Conservation (phyloP, 1,140 invertebrate species). For the Solenopsis invicta region DNA sequence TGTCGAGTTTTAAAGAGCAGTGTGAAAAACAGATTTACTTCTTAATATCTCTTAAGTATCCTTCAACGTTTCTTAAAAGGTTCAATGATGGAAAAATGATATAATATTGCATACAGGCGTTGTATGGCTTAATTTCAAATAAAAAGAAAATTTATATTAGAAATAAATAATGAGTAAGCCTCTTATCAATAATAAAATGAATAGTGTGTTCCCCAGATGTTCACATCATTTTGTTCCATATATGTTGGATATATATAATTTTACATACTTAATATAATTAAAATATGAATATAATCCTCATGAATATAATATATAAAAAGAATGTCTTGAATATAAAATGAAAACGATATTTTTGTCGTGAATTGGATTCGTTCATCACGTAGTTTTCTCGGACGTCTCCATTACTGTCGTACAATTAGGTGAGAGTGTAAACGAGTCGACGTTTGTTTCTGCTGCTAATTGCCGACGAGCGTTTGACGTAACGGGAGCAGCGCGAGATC, state of each 20-base stretch:
- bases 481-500: conserved; percentile 71
- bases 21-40: too few relatives aligned
- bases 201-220: too few relatives aligned
- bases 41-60: too few relatives aligned
- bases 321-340: conserved; percentile 39
- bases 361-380: background rate
- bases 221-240: too few relatives aligned
- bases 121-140: too few relatives aligned
- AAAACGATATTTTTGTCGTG: conserved; percentile 45
- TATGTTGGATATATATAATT: background rate
- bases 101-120: too few relatives aligned
- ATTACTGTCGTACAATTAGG: conserved; percentile 57
- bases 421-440: conserved; percentile 50
- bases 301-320: background rate
- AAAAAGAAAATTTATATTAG: too few relatives aligned
- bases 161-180: too few relatives aligned
- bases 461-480: conserved; percentile 71
- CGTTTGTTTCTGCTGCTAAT: conserved; percentile 73
- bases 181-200: too few relatives aligned
- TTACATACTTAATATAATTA: background rate
- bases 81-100: too few relatives aligned
- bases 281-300: background rate
- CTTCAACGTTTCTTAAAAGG: too few relatives aligned
- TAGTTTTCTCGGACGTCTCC: conserved; percentile 26
- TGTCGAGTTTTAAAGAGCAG: too few relatives aligned